Evolutionary conservation across 1,140 invertebrate genomes (phyloP).

Genomic region (Brachionus rubens): DNA sequence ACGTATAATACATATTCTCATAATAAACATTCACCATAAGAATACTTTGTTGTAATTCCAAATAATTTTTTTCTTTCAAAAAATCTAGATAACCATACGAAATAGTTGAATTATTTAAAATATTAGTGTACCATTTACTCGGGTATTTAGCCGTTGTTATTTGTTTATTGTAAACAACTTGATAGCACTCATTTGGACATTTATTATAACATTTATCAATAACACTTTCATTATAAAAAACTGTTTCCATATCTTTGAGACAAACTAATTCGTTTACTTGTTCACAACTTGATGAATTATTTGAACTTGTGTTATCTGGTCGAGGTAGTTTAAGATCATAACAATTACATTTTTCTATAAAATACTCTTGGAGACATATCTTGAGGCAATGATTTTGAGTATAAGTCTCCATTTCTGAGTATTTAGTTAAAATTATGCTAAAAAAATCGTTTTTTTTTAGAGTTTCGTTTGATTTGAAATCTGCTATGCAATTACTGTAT

Average conservation of each 20-base stretch:
- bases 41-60: too few relatives aligned
- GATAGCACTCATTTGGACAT: constrained; percentile 20
- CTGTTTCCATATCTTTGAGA: neutral
- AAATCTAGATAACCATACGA: too few relatives aligned
- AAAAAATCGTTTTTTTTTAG: neutral
- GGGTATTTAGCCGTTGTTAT: neutral
- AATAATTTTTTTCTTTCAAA: too few relatives aligned
- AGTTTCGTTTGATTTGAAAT: neutral
- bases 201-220: constrained; percentile 5
- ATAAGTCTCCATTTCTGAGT: neutral
- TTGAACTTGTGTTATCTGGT: neutral
- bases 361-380: neutral
- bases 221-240: neutral
- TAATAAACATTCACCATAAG: too few relatives aligned
- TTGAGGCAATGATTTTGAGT: neutral
- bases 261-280: neutral
- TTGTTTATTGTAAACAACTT: neutral
- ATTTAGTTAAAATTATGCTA: neutral
- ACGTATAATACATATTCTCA: too few relatives aligned
- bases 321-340: neutral
- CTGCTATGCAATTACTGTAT: neutral
- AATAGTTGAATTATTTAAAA: too few relatives aligned
- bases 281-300: neutral
- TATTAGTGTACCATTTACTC: too few relatives aligned
- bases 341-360: neutral